phyloP scores from a whole-genome alignment of 2,888 invertebrate genomes.

The Augiades crinisus region DNA sequence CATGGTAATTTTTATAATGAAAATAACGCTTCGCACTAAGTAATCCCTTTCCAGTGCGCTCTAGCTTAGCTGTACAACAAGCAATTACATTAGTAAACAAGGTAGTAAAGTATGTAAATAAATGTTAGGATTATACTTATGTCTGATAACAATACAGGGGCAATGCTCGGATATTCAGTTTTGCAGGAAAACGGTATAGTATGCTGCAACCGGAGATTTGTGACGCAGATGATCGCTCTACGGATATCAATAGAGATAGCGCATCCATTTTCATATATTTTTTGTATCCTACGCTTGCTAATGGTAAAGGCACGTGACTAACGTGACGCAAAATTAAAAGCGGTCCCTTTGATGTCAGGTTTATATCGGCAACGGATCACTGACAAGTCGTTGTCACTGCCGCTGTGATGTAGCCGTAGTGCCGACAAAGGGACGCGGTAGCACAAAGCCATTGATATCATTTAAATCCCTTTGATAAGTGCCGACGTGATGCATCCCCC shows the following conservation, averaged over 20 bases:
- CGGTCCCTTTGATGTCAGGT: conserved; percentile 67
- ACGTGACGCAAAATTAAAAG: conserved; percentile 33
- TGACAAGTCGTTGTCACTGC: conserved; percentile 42
- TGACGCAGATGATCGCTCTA: neutral
- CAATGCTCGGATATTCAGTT: too few relatives aligned
- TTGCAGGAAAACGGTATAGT: too few relatives aligned
- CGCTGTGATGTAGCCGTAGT: conserved; percentile 54
- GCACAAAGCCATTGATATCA: conserved; percentile 75
- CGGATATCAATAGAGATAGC: conserved; percentile 2
- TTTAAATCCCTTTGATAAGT: conserved; percentile 69
- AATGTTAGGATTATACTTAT: too few relatives aligned
- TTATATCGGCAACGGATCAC: conserved; percentile 62
- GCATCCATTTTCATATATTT: conserved; percentile 5
- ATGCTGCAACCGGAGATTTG: neutral
- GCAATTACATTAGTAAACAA: too few relatives aligned
- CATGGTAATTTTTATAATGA: too few relatives aligned
- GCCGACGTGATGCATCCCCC: conserved; percentile 55
- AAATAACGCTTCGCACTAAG: too few relatives aligned
- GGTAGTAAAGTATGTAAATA: too few relatives aligned
- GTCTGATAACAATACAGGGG: too few relatives aligned
- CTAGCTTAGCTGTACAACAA: too few relatives aligned
- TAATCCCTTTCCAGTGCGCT: too few relatives aligned
- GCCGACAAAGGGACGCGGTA: conserved; percentile 73
- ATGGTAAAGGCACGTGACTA: conserved; percentile 58
- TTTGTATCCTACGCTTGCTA: conserved; percentile 17